A percentile compares a stretch with the other conserved stretches of the same genome.
Evolutionary conservation across 2,113 vertebrate species (phyloP).

Genomic region (Crotalus viridis): DNA sequence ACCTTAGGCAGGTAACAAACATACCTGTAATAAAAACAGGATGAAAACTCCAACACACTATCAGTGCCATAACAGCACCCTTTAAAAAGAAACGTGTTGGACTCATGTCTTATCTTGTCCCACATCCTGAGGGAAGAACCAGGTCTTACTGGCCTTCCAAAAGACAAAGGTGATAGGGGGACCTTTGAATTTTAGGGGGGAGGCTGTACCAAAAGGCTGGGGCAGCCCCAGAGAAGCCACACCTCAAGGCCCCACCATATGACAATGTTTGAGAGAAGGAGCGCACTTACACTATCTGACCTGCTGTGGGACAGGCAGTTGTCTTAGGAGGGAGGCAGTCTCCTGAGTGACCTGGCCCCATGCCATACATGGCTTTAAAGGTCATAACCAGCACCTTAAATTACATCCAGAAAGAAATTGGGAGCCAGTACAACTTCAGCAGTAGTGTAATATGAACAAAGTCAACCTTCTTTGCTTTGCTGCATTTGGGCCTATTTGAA

Average conservation of each 20-base stretch:
- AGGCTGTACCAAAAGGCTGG: neutral
- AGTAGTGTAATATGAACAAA: neutral
- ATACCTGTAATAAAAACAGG: neutral
- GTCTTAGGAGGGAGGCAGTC: neutral
- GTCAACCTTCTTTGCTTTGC: neutral
- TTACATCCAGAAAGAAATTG: neutral
- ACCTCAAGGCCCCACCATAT: neutral
- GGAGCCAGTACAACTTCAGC: neutral
- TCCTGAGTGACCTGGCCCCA: neutral
- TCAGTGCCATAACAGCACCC: neutral
- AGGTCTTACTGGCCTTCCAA: neutral
- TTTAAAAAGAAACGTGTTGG: neutral
- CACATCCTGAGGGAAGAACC: neutral
- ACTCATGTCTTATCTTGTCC: neutral
- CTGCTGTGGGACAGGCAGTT: neutral
- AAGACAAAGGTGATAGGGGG: neutral
- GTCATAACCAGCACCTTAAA: neutral
- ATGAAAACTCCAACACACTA: neutral
- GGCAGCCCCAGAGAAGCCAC: neutral
- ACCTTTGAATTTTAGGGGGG: neutral
- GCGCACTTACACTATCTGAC: neutral
- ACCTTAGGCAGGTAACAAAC: neutral
- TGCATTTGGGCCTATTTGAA: neutral
- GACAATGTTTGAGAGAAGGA: neutral
- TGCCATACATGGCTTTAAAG: neutral